Evolutionary conservation across 2,797 vertebrate species (phyloP), one percentile per base, ranked within the genome.

Genomic region (Phoeniculus purpureus): DNA sequence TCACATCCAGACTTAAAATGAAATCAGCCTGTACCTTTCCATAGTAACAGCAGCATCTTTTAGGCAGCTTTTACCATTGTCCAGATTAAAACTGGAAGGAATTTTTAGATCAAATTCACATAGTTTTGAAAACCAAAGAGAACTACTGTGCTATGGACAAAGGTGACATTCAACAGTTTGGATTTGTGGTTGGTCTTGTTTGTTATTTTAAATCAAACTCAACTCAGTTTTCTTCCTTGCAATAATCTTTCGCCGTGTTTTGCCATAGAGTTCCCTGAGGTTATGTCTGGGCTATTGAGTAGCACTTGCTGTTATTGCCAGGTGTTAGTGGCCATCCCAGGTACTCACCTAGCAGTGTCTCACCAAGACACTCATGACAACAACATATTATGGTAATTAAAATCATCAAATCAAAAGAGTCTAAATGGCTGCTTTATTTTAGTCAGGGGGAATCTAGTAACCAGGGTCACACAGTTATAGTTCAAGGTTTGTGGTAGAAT

Each of bases 1-100:
- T 93, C 22, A 52, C 20, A 48, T 87, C 95, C 62, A 90, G 85
- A 93, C 74, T 94, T 95, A 52, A 92, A 95, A 86, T 70, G 50
- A 34, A 64, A 81, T 50, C 31, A 79, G 54, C n/a, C 75, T 72
- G 40, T 67, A 71, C 52, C 87, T 91, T 92, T 87, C 66, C 50
- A 27, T 27, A 55, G 58, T 81, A 93, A 78, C 45, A 87, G 59
- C 81, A 74, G 86, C 52, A 78, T 47, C 81, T 76, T 29, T 96
- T 80, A 85, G 54, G 64, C 12, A 64, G 54, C 52, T 84, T 91
- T 86, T 66, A 47, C 66, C 61, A 64, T 66, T 94, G 82, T 76
- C 20, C 23, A 87, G 64, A 68, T 48, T 80, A 66, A 66, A 73
- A 12, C 8, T 6, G 7, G 48, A 72, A 79, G 54, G 29, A 55